Conservation (phyloP, 2,888 invertebrate species). For the Idaea aversata region DNA sequence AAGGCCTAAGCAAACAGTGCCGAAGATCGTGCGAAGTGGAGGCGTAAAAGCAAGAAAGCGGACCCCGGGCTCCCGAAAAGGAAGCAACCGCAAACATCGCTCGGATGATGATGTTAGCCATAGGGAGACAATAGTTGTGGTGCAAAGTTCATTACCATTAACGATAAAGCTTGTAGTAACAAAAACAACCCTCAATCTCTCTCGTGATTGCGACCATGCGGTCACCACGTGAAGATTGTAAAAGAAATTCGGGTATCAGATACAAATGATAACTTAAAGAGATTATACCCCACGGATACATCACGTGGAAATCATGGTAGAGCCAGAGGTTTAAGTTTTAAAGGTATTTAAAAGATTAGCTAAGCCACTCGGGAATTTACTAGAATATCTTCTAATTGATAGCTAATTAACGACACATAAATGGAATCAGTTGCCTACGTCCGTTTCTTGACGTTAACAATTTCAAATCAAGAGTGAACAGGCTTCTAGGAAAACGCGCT, state of each 20-base stretch:
- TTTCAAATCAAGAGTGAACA: no score
- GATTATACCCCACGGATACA: neutral
- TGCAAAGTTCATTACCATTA: neutral
- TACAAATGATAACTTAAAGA: neutral
- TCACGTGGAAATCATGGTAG: neutral
- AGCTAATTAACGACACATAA: no score
- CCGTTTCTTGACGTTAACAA: no score
- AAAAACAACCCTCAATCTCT: neutral
- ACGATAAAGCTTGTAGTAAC: neutral
- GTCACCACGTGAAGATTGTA: neutral
- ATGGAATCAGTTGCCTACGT: no score
- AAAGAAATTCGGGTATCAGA: conserved; percentile 2
- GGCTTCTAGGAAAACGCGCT: no score
- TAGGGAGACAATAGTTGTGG: neutral
- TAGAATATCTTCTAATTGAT: no score
- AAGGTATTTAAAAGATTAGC: neutral
- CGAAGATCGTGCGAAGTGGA: no score
- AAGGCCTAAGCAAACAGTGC: no score
- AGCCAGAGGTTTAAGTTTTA: neutral
- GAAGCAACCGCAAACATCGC: no score
- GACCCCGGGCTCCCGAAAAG: no score
- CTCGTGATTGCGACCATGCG: neutral
- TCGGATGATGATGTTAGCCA: no score
- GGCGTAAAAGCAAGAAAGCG: no score
- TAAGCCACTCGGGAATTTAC: neutral